Base-by-base conservation (phyloP, 2,797 vertebrate species). In the Acanthurus tractus region DNA sequence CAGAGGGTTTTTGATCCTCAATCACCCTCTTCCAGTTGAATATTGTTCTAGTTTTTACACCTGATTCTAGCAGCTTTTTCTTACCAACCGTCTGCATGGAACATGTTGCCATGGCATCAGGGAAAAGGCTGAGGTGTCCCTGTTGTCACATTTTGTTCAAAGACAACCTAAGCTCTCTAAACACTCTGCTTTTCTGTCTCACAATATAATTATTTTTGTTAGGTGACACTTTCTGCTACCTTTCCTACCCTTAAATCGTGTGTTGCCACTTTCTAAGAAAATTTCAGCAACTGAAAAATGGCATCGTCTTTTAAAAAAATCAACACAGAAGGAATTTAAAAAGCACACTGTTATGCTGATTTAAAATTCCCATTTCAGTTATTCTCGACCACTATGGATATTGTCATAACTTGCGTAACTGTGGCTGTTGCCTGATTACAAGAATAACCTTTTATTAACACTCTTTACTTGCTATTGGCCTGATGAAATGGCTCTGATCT, bases 81-180 rank as follows among this genome's bases (percentile, higher is more conserved):
- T 63, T 68, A 72, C 45, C 61, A 74, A 52, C 67, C 25, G n/a
- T 56, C 66, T 79, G 53, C 76, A 81, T 49, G 12, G 56, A 85
- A 36, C 74, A 38, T 40, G 90, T 91, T 91, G 88, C 88, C 88
- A 93, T 91, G 89, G 89, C 74, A 82, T 79, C 88, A 52, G 46
- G 67, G 71, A 81, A 79, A 86, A 83, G 70, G 64, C 56, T 84
- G 57, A 83, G 71, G 78, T 87, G 59, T 75, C 38, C 62, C 63
- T 56, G 59, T 85, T 84, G 82, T 86, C 82, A 75, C 81, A 70
- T 83, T 86, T 84, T 84, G 68, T 88, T 86, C 80, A 81, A 59
- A 86, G 69, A 70, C 62, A 83, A 74, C 67, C 74, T 62, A 69
- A 79, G 70, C 69, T 17, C 79, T 66, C 42, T 59, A 82, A 63